These are phyloP conservation scores for Epizoanthus scotinus DNA, from an alignment of 92 coral and sea anemone genomes.

Conservation along the genomic window DNA sequence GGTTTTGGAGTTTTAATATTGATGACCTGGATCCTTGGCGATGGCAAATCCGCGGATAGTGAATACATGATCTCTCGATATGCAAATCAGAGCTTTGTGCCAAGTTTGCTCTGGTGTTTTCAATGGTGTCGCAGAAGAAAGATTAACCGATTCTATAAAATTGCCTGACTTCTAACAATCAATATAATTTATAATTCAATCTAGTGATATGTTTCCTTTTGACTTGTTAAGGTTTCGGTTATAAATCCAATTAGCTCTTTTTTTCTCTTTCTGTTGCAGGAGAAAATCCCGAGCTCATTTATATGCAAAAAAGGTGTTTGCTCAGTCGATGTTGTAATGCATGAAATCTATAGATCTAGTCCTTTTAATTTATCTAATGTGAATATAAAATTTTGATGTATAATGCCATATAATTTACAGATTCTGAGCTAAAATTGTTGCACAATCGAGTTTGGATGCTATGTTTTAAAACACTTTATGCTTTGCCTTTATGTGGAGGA, in stretches of 20 bases:
- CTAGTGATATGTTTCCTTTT: neutral
- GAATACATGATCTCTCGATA: constrained; percentile 3
- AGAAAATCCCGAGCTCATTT: neutral
- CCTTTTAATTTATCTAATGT: neutral
- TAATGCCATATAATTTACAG: neutral
- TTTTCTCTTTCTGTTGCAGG: neutral
- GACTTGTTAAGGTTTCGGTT: neutral
- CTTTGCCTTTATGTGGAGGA: neutral
- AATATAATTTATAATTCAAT: neutral
- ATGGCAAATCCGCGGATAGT: neutral
- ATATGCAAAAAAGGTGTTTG: neutral
- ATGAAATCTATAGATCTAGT: neutral
- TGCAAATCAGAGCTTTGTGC: constrained; percentile 24
- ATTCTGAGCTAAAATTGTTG: neutral
- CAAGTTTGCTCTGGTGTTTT: constrained; percentile 4
- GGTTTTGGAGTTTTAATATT: constrained; percentile 35
- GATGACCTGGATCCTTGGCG: constrained; percentile 8
- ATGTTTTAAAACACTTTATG: neutral
- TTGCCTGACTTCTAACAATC: neutral
- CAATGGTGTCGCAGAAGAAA: constrained; percentile 16
- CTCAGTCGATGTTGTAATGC: constrained; percentile 10
- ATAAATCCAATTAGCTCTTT: too few species aligned
- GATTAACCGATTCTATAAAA: neutral
- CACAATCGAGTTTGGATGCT: neutral
- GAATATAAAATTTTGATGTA: neutral